These are phyloP conservation scores for Alligator sinensis DNA, from an alignment of 2,113 vertebrate genomes.

Conservation along the genomic window DNA sequence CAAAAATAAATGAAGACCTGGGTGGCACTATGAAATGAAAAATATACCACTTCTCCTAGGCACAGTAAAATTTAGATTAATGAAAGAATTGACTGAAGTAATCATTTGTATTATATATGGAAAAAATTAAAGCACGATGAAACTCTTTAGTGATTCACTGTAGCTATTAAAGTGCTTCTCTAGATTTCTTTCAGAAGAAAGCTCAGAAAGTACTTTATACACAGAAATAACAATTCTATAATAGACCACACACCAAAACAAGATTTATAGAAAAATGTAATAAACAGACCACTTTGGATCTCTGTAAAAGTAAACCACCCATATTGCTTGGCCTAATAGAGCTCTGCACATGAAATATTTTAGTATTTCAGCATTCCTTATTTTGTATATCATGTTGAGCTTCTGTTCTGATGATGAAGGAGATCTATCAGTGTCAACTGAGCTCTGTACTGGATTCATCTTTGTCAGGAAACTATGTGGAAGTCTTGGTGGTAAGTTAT, in stretches of 20 bases:
- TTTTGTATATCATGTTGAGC: not conserved
- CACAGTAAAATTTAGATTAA: slow-evolving; percentile 18
- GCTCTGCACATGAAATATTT: not conserved
- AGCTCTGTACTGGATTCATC: not conserved
- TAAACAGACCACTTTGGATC: not conserved
- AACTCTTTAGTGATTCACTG: slow-evolving; percentile 22
- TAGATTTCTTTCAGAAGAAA: slow-evolving; percentile 45
- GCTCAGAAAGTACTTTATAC: slow-evolving; percentile 28
- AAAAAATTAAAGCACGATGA: slow-evolving; percentile 25
- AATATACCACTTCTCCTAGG: not conserved
- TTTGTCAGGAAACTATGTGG: not conserved
- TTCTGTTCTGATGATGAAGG: not conserved
- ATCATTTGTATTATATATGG: slow-evolving; percentile 14
- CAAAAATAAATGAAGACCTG: not conserved
- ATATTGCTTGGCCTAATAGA: not conserved
- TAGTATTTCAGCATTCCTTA: not conserved
- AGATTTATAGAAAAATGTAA: not conserved
- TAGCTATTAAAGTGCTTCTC: slow-evolving; percentile 9
- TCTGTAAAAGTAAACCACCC: not conserved
- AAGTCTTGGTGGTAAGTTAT: not conserved
- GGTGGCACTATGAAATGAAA: not conserved
- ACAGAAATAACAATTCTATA: slow-evolving; percentile 26
- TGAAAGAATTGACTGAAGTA: not conserved
- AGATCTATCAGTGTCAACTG: rapidly evolving
- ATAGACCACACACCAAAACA: not conserved